Base-by-base conservation (phyloP, 2,797 vertebrate species). In the Rousettus madagascariensis region DNA sequence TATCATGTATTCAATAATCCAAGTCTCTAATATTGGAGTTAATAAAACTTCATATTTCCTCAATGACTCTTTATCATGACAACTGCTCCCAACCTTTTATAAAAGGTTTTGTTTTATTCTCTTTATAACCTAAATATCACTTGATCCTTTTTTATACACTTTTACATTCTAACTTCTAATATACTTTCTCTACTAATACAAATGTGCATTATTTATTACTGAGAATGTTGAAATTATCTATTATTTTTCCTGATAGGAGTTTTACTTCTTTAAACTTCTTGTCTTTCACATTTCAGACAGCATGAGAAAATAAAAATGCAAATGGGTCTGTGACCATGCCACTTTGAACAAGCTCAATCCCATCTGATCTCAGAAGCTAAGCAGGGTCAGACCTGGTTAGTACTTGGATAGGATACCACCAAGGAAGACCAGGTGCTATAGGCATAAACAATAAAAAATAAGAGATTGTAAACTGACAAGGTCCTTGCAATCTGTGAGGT, bases 1-100 rank as follows among this genome's bases (percentile, higher is more conserved):
- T 15, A 15, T 24, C 2, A 7, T 38, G 1, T 77, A 2, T 55
- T 12, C n/a, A 53, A 0, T n/a, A 6, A 63, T 19, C 9, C 16
- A 90, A 57, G 6, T 61, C 22, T 51, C 1, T 28, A 43, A 24
- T 0, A 12, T 68, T 63, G 9, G 8, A 28, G 17, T 84, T 75
- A 93, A 79, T 0, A 33, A 41, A 53, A n/a, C 9, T 46, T 63
- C 16, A 30, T 68, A 59, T 61, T 30, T 4, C 12, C 2, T 90
- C 19, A 86, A 17, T 6, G 7, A 74, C 2, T 74, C 7, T 6
- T 83, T n/a, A 61, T 4, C 28, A 83, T 8, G 12, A 69, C 5
- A 43, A 55, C 4, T 19, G 43, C 8, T 66, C 11, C 13, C 10
- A 5, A 41, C 0, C 0, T 36, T 80, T 28, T 33, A 41, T 72